Conservation (phyloP, 1,140 invertebrate species). For the Ladona fulva region DNA sequence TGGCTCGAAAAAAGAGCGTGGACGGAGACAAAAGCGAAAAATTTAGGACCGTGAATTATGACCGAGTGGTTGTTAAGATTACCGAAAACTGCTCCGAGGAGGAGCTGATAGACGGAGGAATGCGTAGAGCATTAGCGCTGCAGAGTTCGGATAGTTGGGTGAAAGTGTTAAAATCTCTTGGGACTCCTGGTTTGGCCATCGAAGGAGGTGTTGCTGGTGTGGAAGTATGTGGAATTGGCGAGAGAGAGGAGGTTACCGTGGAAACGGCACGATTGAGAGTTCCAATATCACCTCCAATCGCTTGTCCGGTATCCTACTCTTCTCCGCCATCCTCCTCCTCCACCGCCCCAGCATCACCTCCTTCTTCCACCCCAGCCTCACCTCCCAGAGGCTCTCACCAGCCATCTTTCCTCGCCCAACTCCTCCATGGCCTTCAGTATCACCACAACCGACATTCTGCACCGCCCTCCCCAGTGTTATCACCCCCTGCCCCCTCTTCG, state of each 20-base stretch:
- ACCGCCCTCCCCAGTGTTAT: neutral
- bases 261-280: neutral
- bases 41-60: constrained; percentile 82
- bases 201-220: constrained; percentile 28
- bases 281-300: constrained; percentile 39
- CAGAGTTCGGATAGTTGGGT: constrained; percentile 22
- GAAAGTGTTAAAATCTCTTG: neutral
- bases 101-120: constrained; percentile 63
- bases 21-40: constrained; percentile 68
- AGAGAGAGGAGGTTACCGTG: constrained; percentile 22
- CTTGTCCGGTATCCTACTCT: constrained; percentile 43
- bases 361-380: constrained; percentile 42
- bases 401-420: constrained; percentile 28
- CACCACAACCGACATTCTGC: neutral
- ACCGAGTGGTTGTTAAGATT: constrained; percentile 37
- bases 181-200: constrained; percentile 30
- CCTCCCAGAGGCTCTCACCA: constrained; percentile 18
- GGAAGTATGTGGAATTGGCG: constrained; percentile 31
- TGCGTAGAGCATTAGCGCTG: constrained; percentile 30
- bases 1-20: constrained; percentile 75
- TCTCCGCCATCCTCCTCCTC: constrained; percentile 33
- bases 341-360: constrained; percentile 33
- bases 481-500: constrained; percentile 3
- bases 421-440: constrained; percentile 32
- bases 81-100: constrained; percentile 62